Evolutionary conservation across 2,888 invertebrate species (phyloP).

Genomic region (Azorinus chamasolen): DNA sequence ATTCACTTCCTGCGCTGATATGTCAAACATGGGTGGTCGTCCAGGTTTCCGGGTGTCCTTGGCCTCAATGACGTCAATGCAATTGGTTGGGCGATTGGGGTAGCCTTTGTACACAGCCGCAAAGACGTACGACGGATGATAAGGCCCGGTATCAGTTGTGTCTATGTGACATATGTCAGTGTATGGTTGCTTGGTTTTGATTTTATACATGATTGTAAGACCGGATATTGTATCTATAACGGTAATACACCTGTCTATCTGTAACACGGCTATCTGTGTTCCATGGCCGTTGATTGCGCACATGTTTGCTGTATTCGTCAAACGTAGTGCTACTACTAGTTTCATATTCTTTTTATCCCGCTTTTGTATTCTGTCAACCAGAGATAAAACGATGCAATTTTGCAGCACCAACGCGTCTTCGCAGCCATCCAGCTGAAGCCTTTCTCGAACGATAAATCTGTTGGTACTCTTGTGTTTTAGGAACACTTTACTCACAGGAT

Average conservation of each 20-base stretch:
- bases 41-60: slow-evolving; percentile 47
- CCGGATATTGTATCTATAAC: slow-evolving; percentile 47
- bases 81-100: slow-evolving; percentile 42
- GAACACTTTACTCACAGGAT: slow-evolving; percentile 43
- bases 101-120: slow-evolving; percentile 46
- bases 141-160: slow-evolving; percentile 43
- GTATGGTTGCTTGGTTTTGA: slow-evolving; percentile 44
- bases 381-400: slow-evolving; percentile 40
- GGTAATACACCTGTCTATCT: slow-evolving; percentile 47
- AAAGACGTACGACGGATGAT: slow-evolving; percentile 54
- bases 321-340: slow-evolving; percentile 45
- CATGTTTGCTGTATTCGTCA: slow-evolving; percentile 45
- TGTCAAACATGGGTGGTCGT: slow-evolving; percentile 47
- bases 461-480: slow-evolving; percentile 40
- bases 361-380: slow-evolving; percentile 48
- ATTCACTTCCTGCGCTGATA: slow-evolving; percentile 27
- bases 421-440: slow-evolving; percentile 52
- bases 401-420: slow-evolving; percentile 50
- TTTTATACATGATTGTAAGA: slow-evolving; percentile 43
- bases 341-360: slow-evolving; percentile 48
- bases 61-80: slow-evolving; percentile 49
- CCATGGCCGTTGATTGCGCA: slow-evolving; percentile 42
- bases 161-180: slow-evolving; percentile 49
- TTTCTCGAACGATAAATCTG: slow-evolving; percentile 45
- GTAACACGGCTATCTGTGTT: slow-evolving; percentile 45